These are phyloP conservation scores for Lottia gigantea DNA, from an alignment of 2,888 invertebrate genomes.

Conservation along the genomic window DNA sequence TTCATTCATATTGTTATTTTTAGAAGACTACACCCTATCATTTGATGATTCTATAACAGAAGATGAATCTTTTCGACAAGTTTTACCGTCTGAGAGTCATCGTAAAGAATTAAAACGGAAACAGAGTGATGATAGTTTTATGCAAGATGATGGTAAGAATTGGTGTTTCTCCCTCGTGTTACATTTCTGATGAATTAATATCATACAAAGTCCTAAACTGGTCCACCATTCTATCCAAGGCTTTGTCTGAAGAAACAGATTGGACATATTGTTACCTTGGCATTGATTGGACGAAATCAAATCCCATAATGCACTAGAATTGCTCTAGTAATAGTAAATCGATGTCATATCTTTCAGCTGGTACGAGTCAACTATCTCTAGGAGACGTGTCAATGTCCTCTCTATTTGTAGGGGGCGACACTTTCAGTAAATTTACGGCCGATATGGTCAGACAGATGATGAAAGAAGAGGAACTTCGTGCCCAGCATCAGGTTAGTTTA, in stretches of 20 bases:
- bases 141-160: background rate
- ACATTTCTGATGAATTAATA: too few relatives aligned
- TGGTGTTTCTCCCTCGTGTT: too few relatives aligned
- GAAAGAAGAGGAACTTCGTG: conserved; percentile 76
- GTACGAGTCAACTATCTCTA: conserved; percentile 19
- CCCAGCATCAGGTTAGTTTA: conserved; percentile 71
- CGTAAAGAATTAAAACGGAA: conserved; percentile 53
- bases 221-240: too few relatives aligned
- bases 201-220: too few relatives aligned
- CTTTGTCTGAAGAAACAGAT: too few relatives aligned
- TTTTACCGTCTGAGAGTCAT: conserved; percentile 64
- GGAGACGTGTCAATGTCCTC: conserved; percentile 37
- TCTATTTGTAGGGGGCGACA: conserved; percentile 52
- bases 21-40: conserved; percentile 48
- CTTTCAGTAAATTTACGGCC: conserved; percentile 66
- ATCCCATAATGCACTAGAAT: too few relatives aligned
- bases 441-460: conserved; percentile 70
- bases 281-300: too few relatives aligned
- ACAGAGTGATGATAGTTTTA: conserved; percentile 23
- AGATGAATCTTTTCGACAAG: conserved; percentile 61
- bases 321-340: too few relatives aligned
- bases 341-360: background rate
- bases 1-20: conserved; percentile 5
- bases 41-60: conserved; percentile 64
- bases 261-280: too few relatives aligned